Base-by-base conservation (phyloP, 2,797 vertebrate species). In the Calcarius lapponicus region DNA sequence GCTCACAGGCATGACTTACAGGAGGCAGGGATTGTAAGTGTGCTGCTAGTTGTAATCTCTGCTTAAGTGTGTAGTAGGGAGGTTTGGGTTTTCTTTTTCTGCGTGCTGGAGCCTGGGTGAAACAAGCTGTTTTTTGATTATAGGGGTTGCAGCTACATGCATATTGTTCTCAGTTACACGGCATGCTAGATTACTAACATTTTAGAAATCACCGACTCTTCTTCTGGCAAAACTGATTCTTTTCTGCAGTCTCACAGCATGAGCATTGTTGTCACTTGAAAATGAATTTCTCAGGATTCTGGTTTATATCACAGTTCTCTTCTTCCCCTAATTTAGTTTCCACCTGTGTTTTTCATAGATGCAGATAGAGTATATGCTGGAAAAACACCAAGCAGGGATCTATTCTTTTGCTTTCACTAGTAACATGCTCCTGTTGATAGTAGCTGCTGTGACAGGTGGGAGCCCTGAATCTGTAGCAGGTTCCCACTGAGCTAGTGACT, bases 181-280 rank as follows among this genome's bases (percentile, higher is more conserved):
- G 80, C 31, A 21, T 74, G 86, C 83, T 93, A 92, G 88, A 92
- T 92, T 94, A 78, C 86, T 80, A 93, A 80, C 78, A 66, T 89
- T 92, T 54, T 50, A 64, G 72, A 95, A 95, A 94, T 86, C 2
- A 1, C 57, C 15, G 2, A 6, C 36, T 76, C 26, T 42, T 83
- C 65, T 75, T 80, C 80, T 56, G 84, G 84, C 40, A 86, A 84
- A 91, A 47, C 29, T 0, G 0, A 73, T 78, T 86, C 45, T 93
- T 90, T 74, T 69, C 86, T 56, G 67, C 80, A 94, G 7, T 83
- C 67, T 89, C 93, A 78, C 95, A 94, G 86, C 76, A 51, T 31
- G 78, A 78, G 19, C n/a, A 28, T 13, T n/a, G 32, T 25, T 94
- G 73, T 70, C 66, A 70, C 47, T 38, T 51, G 57, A 90, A 91